phyloP scores from a whole-genome alignment of 2,113 vertebrate species.

The Antechinus stuartii region DNA sequence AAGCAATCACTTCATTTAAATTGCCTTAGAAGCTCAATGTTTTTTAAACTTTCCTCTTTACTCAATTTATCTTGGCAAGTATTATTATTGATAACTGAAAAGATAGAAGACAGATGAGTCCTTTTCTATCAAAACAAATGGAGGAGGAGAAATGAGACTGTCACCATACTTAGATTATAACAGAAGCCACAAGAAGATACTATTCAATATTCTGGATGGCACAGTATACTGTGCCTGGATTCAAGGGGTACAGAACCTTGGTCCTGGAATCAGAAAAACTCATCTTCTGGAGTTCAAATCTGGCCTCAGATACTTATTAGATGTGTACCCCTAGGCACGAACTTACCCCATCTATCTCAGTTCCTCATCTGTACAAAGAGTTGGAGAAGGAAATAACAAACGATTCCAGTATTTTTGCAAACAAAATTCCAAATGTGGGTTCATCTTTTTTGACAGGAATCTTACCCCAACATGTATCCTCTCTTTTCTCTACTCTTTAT shows the following conservation, averaged over 20 bases:
- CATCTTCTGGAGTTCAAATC: no score
- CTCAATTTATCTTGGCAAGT: not conserved
- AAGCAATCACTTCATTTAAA: slow-evolving; percentile 5
- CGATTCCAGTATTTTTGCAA: not conserved
- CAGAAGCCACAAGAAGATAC: not conserved
- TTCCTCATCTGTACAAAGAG: not conserved
- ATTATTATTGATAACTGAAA: slow-evolving; percentile 31
- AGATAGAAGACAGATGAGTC: not conserved
- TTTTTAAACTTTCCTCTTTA: not conserved
- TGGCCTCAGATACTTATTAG: not conserved
- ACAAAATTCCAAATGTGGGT: no score
- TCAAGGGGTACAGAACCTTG: no score
- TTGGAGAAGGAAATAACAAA: not conserved
- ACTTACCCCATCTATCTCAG: not conserved
- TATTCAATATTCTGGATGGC: not conserved
- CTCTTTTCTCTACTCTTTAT: not conserved
- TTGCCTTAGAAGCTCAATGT: not conserved
- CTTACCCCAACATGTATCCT: not conserved
- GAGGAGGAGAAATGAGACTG: not conserved
- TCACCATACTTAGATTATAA: not conserved
- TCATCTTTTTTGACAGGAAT: not conserved
- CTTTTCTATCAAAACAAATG: not conserved
- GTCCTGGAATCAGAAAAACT: no score
- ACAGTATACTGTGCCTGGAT: not conserved
- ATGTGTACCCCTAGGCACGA: not conserved